Conservation (phyloP, 2,113 vertebrate species). For the Holacanthus passer region DNA sequence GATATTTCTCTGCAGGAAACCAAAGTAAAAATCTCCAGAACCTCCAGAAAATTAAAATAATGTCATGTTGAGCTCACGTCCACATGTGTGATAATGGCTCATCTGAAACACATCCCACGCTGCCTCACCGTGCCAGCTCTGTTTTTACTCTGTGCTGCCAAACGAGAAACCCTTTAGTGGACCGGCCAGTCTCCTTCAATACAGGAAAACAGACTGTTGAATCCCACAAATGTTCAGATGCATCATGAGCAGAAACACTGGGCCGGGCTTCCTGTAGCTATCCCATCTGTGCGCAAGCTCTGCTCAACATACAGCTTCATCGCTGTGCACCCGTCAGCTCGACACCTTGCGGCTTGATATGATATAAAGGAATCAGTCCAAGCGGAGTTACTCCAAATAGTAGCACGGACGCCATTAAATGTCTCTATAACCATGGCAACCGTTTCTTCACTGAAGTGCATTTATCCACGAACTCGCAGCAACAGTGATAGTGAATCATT, state of each 20-base stretch:
- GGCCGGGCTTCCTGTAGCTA: conserved; percentile 31
- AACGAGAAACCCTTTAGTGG: background rate
- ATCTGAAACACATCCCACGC: background rate
- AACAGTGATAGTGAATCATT: background rate
- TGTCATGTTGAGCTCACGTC: conserved; percentile 7
- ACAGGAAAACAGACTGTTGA: conserved; percentile 21
- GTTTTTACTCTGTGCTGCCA: background rate
- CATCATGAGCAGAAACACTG: conserved; percentile 32
- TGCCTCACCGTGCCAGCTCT: background rate
- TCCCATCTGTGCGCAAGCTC: conserved; percentile 33
- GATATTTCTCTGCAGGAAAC: background rate
- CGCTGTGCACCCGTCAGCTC: background rate
- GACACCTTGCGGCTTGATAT: conserved; percentile 4
- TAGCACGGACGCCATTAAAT: background rate
- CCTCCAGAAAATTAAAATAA: background rate
- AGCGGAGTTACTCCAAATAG: background rate
- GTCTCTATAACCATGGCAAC: background rate
- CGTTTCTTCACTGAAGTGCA: background rate
- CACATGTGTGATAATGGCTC: background rate
- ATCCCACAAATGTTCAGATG: conserved; percentile 39
- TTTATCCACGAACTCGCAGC: background rate
- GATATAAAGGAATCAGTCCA: background rate
- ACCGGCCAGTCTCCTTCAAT: background rate
- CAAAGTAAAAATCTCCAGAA: background rate
- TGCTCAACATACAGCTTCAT: conserved; percentile 8